A percentile compares a stretch with the other conserved stretches of the same genome.
phyloP scores from a whole-genome alignment of 1,140 invertebrate genomes.

The Drosophila bipectinata region DNA sequence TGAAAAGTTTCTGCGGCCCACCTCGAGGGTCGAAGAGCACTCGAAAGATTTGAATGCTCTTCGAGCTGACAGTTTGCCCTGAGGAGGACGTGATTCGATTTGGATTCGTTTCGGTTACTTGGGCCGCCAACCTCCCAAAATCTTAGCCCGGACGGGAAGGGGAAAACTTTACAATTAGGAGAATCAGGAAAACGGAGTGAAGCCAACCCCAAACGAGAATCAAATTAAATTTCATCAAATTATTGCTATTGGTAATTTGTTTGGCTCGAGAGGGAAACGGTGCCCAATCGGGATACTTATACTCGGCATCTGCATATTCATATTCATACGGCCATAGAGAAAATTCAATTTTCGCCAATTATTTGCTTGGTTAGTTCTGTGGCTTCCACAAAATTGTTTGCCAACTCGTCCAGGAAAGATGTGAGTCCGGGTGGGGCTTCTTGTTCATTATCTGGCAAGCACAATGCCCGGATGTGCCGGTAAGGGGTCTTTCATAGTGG shows the following conservation, averaged over 20 bases:
- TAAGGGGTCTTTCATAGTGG: constrained; percentile 39
- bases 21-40: constrained; percentile 16
- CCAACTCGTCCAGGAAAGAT: constrained; percentile 18
- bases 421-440: constrained; percentile 42
- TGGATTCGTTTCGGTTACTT: constrained; percentile 63
- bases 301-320: constrained; percentile 22
- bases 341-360: constrained; percentile 78
- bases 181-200: constrained; percentile 15
- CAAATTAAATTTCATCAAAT: constrained; percentile 77
- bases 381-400: constrained; percentile 76
- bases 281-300: constrained; percentile 3
- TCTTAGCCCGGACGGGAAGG: constrained; percentile 11
- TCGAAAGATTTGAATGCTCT: constrained; percentile 69
- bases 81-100: constrained; percentile 76
- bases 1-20: constrained; percentile 58
- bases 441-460: constrained; percentile 70
- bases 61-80: constrained; percentile 70
- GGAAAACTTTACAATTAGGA: constrained; percentile 70
- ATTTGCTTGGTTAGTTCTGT: constrained; percentile 80
- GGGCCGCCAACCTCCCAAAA: constrained; percentile 27
- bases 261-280: not conserved
- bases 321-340: constrained; percentile 68
- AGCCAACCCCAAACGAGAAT: constrained; percentile 47
- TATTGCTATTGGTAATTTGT: constrained; percentile 61
- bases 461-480: constrained; percentile 36